Conservation (phyloP, 2,113 vertebrate genomes). For the Varanus salvator region DNA sequence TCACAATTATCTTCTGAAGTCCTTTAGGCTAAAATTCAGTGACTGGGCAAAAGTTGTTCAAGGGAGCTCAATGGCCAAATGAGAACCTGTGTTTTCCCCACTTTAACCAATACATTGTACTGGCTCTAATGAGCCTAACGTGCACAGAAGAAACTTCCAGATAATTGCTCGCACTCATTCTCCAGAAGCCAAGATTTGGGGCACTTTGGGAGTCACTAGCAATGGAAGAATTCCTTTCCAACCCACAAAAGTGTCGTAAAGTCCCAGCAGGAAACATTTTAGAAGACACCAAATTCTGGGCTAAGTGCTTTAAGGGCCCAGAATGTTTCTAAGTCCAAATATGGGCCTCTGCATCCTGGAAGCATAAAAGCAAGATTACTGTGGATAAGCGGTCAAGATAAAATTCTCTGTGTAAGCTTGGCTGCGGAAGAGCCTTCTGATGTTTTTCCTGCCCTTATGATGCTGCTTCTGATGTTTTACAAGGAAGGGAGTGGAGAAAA, state of each 20-base stretch:
- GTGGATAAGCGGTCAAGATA: slow-evolving; percentile 9
- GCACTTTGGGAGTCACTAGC: background rate
- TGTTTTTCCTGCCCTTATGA: background rate
- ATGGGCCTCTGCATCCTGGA: background rate
- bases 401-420: background rate
- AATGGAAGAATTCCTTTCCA: background rate
- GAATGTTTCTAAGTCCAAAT: background rate
- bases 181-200: background rate
- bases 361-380: background rate
- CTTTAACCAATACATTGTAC: no score
- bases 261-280: background rate
- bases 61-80: no score
- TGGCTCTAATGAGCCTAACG: no score
- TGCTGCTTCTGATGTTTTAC: slow-evolving; percentile 6
- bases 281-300: background rate
- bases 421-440: background rate
- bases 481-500: background rate
- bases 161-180: background rate
- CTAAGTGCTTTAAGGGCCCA: background rate
- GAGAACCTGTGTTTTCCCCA: no score
- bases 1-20: no score
- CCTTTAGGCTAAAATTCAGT: no score
- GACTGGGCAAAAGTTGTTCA: no score
- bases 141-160: no score
- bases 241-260: background rate